Evolutionary conservation across 1,140 invertebrate species (phyloP).

Genomic region (Marisa cornuarietis): DNA sequence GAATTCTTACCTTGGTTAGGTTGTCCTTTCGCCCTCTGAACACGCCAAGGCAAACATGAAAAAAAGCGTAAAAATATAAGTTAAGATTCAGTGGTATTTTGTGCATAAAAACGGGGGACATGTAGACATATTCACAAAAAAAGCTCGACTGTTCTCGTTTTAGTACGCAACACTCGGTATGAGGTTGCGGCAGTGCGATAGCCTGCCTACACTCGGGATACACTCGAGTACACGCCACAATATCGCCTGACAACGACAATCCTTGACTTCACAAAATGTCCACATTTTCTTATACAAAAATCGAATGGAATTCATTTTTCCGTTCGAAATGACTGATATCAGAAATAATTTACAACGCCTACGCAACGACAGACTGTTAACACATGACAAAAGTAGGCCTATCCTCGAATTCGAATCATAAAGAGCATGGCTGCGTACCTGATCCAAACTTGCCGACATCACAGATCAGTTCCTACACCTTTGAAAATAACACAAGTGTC

Average conservation of each 20-base stretch:
- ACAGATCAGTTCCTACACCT: conserved; percentile 45
- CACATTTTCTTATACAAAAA: too few relatives aligned
- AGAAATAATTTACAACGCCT: conserved; percentile 9
- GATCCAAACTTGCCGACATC: conserved; percentile 64
- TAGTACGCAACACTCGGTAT: too few relatives aligned
- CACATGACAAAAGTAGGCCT: conserved; percentile 1
- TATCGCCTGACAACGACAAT: too few relatives aligned
- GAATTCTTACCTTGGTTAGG: conserved; percentile 56
- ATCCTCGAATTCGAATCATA: conserved; percentile 17
- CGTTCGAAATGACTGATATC: too few relatives aligned
- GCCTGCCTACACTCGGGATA: too few relatives aligned
- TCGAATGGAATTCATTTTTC: background rate
- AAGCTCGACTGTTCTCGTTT: too few relatives aligned
- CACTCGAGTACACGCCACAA: too few relatives aligned
- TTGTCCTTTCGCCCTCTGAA: conserved; percentile 61
- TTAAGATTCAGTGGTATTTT: too few relatives aligned
- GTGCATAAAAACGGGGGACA: too few relatives aligned
- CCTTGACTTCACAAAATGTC: too few relatives aligned
- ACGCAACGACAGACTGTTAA: background rate
- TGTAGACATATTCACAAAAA: too few relatives aligned
- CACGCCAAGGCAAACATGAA: conserved; percentile 39
- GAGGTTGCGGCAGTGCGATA: too few relatives aligned
- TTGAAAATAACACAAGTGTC: conserved; percentile 42
- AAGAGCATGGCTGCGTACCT: conserved; percentile 52
- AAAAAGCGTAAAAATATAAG: conserved; percentile 35